Evolutionary conservation across 2,888 invertebrate genomes (phyloP), one percentile per base, ranked within the genome.

Genomic region (Phyto melanocephala): DNA sequence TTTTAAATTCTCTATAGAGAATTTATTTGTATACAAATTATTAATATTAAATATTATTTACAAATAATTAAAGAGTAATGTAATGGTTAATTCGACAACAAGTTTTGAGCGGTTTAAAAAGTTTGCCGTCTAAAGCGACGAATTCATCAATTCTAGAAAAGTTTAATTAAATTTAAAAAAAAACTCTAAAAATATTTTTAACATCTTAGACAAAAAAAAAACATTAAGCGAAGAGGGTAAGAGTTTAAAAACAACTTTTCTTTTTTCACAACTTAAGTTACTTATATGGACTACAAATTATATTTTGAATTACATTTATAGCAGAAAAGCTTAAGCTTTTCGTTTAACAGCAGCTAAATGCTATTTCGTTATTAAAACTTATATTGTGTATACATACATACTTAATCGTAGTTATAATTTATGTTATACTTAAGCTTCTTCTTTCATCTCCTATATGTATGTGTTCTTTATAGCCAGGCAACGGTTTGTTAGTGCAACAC

Each of bases 41-140:
- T 75, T n/a, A n/a, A n/a, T n/a, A n/a, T n/a, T n/a, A n/a, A n/a
- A n/a, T n/a, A n/a, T n/a, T n/a, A n/a, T n/a, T 56, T 75, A 75
- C 72, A 74, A n/a, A 42, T 40, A 58, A 70, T 45, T 15, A 47
- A 47, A 47, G 20, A 22, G 20, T 20, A 11, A 47, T 47, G 22
- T 8, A 8, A 40, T n/a, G 40, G 40, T 11, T 40, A n/a, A 3
- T 45, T 47, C 15, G 52, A 42, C 52, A 63, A 37, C 52, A 63
- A 45, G 42, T 52, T 52, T 74, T 76, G 76, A 76, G 67, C 76
- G 67, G 62, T 62, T 72, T 10, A 28, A 50, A n/a, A 24, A 15
- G 42, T 45, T 50, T 28, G 6, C 1, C 7, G 22, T 72, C 60
- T 20, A 42, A 22, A 54, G 7, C n/a, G 22, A 8, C 15, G 8